Conservation (phyloP, 2,888 invertebrate genomes). For the Napeogenes sylphis region DNA sequence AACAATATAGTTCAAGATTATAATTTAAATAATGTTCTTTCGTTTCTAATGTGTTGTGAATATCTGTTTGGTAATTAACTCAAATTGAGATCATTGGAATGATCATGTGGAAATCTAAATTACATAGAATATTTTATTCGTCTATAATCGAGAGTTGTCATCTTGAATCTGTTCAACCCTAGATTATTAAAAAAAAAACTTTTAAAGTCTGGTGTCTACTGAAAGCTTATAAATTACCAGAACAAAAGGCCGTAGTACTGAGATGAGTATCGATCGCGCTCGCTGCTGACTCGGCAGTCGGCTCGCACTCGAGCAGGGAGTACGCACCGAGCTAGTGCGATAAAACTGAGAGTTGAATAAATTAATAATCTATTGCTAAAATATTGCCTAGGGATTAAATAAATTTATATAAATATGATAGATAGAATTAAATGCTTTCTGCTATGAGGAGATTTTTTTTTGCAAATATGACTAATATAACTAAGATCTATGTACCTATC, state of each 20-base stretch:
- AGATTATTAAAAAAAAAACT: not conserved
- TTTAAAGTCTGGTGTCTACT: conserved; percentile 2
- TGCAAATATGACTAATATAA: too few species aligned
- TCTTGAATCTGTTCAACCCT: not conserved
- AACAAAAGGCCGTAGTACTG: conserved; percentile 50
- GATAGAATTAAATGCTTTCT: too few species aligned
- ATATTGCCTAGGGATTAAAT: not conserved
- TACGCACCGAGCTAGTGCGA: conserved; percentile 30
- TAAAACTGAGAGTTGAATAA: conserved; percentile 7
- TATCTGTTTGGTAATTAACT: too few species aligned
- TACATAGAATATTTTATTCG: too few species aligned
- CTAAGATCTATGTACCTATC: too few species aligned
- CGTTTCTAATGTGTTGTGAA: too few species aligned
- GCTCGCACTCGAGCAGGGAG: conserved; percentile 34
- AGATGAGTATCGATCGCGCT: conserved; percentile 64
- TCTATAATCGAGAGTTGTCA: not conserved
- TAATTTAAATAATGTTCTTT: too few species aligned
- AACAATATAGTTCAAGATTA: too few species aligned
- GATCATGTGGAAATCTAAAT: too few species aligned
- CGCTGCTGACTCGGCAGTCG: conserved; percentile 58
- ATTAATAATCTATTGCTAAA: conserved; percentile 1
- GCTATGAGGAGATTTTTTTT: too few species aligned
- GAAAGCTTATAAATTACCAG: conserved; percentile 35
- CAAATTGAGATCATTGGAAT: too few species aligned
- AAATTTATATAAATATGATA: not conserved